Percentiles rank a stretch among this genome's conserved stretches.
Conservation (phyloP, 2,888 invertebrate species). For the Agonopterix heracliana region DNA sequence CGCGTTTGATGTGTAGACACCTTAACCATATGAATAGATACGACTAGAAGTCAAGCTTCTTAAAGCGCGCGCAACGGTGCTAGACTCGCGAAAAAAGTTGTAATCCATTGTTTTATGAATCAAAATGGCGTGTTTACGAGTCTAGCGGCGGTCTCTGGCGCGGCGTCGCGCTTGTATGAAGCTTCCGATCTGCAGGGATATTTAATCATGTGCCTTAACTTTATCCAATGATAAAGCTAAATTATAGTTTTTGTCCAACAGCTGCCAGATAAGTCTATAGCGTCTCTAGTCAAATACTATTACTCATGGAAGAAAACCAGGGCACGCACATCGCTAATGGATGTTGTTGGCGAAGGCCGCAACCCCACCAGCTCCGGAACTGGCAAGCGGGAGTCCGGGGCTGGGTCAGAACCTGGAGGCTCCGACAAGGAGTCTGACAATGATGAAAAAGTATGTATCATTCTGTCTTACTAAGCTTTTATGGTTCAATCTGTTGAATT, state of each 20-base stretch:
- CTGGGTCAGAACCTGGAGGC: constrained; percentile 86
- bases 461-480: constrained; percentile 4
- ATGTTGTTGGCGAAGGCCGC: constrained; percentile 85
- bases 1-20: background rate
- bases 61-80: too few relatives aligned
- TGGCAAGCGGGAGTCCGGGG: constrained; percentile 82
- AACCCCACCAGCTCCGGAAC: constrained; percentile 81
- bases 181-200: too few relatives aligned
- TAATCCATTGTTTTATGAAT: too few relatives aligned
- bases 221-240: too few relatives aligned
- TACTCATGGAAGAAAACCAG: constrained; percentile 99
- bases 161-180: too few relatives aligned
- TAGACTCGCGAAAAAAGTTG: too few relatives aligned
- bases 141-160: too few relatives aligned
- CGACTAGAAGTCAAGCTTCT: background rate
- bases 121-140: too few relatives aligned
- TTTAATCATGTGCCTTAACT: background rate
- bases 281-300: constrained; percentile 96
- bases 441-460: constrained; percentile 88
- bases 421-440: constrained; percentile 91
- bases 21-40: background rate
- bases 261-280: constrained; percentile 98
- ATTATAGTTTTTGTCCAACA: constrained; percentile 42
- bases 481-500: background rate
- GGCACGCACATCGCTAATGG: constrained; percentile 95